Base-by-base conservation (phyloP, 2,113 vertebrate species). In the Gnathochromis pfefferi region DNA sequence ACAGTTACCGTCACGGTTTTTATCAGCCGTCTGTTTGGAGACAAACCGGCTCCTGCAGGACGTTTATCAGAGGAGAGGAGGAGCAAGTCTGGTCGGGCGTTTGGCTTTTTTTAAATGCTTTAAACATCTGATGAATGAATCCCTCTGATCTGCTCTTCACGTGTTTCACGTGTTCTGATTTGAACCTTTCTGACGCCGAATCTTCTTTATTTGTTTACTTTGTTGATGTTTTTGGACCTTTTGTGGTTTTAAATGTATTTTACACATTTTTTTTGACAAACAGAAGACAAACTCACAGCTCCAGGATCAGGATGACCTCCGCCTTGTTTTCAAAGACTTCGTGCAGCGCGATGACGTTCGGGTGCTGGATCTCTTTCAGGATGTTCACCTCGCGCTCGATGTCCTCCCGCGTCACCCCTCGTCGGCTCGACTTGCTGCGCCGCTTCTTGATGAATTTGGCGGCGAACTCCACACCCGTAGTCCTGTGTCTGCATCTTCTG, bases 361-460 rank as follows among this genome's bases (percentile, higher is more conserved):
- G 97, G 92, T 99, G 99, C 88, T 96, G 97, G 87, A 99, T 98
- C 95, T 99, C 97, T 93, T 98, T 98, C 26, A 99, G 95, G 93
- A 99, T 99, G 96, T 96, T 94, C 55, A 99, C 99, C 96, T 99
- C 99, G 14, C 99, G 95, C 92, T 99, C 98, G 0, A 99, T 99
- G 88, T 99, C 99, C 10, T 99, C 98, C 5, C 97, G 97, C 70
- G 97, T 97, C 73, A 99, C 98, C 1, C 99, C 99, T 0, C 98
- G 96, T 0, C 98, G 97, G 92, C 98, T 99, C 19, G 98, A 98
- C 89, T 98, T 98, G 0, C 97, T 98, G 90, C 98, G 97, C 26
- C 98, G 94, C 86, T 99, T 99, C 95, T 98, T 99, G 96, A 99
- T 99, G 93, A 98, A 99, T 83, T 99, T 99, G 88, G 97, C 98